These are phyloP conservation scores for Eudemis profundana DNA, from an alignment of 2,888 invertebrate genomes.

Conservation along the genomic window DNA sequence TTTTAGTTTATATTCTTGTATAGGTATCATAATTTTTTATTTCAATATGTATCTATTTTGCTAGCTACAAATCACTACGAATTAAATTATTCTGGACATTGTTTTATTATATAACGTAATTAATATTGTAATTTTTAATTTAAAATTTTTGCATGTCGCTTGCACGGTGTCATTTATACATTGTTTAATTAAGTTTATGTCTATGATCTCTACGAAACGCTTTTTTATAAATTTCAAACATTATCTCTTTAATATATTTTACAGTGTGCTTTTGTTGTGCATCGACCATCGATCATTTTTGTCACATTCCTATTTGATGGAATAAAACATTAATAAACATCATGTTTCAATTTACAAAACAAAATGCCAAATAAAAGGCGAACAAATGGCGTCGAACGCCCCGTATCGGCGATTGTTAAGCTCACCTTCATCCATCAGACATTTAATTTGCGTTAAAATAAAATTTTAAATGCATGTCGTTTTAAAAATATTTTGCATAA, in stretches of 20 bases:
- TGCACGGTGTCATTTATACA: conserved; percentile 66
- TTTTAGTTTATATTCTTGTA: no score
- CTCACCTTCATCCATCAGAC: conserved; percentile 68
- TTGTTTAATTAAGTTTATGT: conserved; percentile 55
- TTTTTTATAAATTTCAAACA: conserved; percentile 49
- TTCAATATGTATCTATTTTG: not conserved
- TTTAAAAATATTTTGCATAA: conserved; percentile 76
- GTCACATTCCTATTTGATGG: conserved; percentile 42
- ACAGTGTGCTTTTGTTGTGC: conserved; percentile 77
- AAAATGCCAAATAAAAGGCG: conserved; percentile 40
- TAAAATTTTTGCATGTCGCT: conserved; percentile 69
- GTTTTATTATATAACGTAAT: not conserved
- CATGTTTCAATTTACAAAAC: conserved; percentile 35
- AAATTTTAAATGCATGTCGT: conserved; percentile 81
- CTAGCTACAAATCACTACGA: not conserved
- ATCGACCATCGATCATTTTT: conserved; percentile 62
- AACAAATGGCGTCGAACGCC: conserved; percentile 36
- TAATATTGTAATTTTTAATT: not conserved
- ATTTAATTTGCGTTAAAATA: conserved; percentile 77
- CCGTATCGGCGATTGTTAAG: conserved; percentile 50
- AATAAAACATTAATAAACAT: conserved; percentile 38
- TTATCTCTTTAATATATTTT: conserved; percentile 37
- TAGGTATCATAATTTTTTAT: no score
- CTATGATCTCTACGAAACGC: conserved; percentile 67
- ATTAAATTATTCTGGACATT: not conserved